A percentile compares a stretch with the other conserved stretches of the same genome.
Conservation (phyloP, 2,888 invertebrate species). For the Macrophya alboannulata region DNA sequence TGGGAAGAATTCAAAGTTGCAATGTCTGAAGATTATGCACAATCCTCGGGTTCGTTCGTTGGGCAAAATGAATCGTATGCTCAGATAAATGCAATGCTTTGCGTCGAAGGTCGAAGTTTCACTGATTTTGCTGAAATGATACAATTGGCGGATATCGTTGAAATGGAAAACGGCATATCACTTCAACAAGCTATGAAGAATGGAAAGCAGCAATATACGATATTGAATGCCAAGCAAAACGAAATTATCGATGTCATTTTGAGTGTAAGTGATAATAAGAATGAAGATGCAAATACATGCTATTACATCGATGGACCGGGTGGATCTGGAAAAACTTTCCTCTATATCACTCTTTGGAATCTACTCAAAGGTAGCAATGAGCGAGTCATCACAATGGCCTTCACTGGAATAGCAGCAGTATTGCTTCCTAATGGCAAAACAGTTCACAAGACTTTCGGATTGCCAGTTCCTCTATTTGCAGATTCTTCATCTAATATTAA, state of each 20-base stretch:
- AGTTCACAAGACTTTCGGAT: slow-evolving; percentile 67
- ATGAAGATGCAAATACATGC: slow-evolving; percentile 26
- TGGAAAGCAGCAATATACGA: background rate
- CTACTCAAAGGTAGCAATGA: slow-evolving; percentile 57
- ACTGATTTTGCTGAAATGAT: slow-evolving; percentile 2
- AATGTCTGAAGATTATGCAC: slow-evolving; percentile 59
- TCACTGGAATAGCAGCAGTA: slow-evolving; percentile 63
- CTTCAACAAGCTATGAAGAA: background rate
- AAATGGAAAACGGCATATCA: background rate
- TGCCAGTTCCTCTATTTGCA: slow-evolving; percentile 60
- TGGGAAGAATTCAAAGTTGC: slow-evolving; percentile 64
- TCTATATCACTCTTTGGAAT: slow-evolving; percentile 60
- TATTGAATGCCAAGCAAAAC: slow-evolving; percentile 59
- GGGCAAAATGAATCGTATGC: slow-evolving; percentile 45
- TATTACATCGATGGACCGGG: slow-evolving; percentile 74
- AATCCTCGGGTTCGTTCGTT: slow-evolving; percentile 3
- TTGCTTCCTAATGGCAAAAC: slow-evolving; percentile 66
- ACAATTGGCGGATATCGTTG: background rate
- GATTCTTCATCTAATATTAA: slow-evolving; percentile 60
- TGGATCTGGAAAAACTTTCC: slow-evolving; percentile 73
- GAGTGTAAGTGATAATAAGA: slow-evolving; percentile 12
- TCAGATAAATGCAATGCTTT: background rate
- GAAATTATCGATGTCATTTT: slow-evolving; percentile 57
- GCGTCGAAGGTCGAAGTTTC: background rate
- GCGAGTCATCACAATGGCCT: slow-evolving; percentile 59